A percentile compares a stretch with the other conserved stretches of the same genome.
phyloP scores from a whole-genome alignment of 2,113 vertebrate genomes.

The Chaenogobius annularis region DNA sequence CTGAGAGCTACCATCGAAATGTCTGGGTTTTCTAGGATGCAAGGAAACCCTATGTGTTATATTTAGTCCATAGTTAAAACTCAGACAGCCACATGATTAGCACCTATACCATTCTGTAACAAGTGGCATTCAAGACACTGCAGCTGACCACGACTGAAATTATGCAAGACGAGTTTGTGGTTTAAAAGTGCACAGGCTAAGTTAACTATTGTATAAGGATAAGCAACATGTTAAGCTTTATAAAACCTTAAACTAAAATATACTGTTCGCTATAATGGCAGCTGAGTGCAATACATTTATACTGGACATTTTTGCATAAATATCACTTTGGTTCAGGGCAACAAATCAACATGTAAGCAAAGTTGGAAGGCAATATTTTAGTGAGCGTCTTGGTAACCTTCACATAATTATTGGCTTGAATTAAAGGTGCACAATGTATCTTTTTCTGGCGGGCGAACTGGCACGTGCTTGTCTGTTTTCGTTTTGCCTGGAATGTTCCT shows the following conservation, averaged over 20 bases:
- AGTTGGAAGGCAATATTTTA: background rate
- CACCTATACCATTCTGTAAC: conserved; percentile 4
- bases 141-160: background rate
- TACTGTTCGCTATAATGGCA: background rate
- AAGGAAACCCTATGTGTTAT: background rate
- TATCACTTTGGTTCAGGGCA: background rate
- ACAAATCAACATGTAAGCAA: background rate
- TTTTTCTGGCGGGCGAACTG: too few species aligned
- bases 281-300: background rate
- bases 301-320: background rate
- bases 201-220: background rate
- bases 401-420: too few species aligned
- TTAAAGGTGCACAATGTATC: too few species aligned
- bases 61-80: conserved; percentile 7
- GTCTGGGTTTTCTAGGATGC: conserved; percentile 13
- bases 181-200: background rate
- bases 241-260: background rate
- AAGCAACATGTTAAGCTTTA: background rate
- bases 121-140: background rate
- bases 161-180: background rate
- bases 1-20: background rate
- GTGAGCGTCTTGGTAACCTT: background rate
- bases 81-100: conserved; percentile 8
- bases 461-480: too few species aligned
- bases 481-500: too few species aligned